phyloP scores from a whole-genome alignment of 2,888 invertebrate species.

The Hydropsyche betteni region DNA sequence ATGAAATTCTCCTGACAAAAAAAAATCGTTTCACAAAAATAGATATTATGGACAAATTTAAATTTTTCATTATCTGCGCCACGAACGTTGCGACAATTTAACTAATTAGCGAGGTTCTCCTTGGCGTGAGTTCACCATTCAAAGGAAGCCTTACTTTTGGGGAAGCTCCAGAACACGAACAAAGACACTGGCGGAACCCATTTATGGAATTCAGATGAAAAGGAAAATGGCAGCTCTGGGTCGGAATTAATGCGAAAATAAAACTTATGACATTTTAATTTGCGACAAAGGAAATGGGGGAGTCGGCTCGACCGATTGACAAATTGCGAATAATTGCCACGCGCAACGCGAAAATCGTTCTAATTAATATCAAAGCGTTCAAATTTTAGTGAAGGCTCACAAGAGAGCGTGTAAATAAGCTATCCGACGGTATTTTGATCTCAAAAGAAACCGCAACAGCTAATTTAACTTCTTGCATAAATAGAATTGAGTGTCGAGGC shows the following conservation, averaged over 20 bases:
- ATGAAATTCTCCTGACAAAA: too few species aligned
- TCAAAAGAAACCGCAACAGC: too few species aligned
- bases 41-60: too few species aligned
- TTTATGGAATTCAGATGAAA: conserved; percentile 27
- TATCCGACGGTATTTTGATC: too few species aligned
- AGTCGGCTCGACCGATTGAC: neutral
- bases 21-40: too few species aligned
- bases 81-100: conserved; percentile 16
- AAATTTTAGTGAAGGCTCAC: too few species aligned
- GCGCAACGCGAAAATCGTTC: too few species aligned
- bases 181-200: conserved; percentile 6
- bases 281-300: neutral
- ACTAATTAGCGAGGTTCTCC: conserved; percentile 19
- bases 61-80: too few species aligned
- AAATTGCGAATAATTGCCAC: conserved; percentile 2
- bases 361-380: too few species aligned
- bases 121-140: conserved; percentile 14
- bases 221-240: conserved; percentile 6
- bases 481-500: too few species aligned
- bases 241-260: conserved; percentile 25
- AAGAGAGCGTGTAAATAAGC: too few species aligned
- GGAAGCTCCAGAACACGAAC: neutral
- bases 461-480: too few species aligned
- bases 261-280: conserved; percentile 25
- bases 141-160: conserved; percentile 8